Conservation (phyloP, 2,888 invertebrate genomes). For the Drosophila mayaguana region DNA sequence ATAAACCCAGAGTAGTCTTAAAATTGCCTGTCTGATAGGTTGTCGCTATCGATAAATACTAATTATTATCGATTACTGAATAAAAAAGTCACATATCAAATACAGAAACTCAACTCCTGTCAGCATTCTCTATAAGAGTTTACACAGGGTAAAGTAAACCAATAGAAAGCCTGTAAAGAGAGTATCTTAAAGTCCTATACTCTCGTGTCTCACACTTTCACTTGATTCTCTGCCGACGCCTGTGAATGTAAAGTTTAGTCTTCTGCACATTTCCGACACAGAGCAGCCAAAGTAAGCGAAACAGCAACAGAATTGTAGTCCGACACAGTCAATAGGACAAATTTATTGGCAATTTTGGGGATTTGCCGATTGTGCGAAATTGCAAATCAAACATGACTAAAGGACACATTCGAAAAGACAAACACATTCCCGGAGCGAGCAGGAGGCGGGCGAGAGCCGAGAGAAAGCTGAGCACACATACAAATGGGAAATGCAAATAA, state of each 20-base stretch:
- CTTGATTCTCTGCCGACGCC: background rate
- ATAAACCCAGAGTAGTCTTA: too few species aligned
- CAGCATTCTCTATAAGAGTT: too few species aligned
- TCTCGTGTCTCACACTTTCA: background rate
- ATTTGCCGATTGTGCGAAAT: conserved; percentile 76
- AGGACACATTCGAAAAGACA: conserved; percentile 46
- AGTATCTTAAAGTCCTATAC: background rate
- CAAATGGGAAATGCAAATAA: conserved; percentile 70
- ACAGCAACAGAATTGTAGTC: conserved; percentile 65
- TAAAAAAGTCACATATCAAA: too few species aligned
- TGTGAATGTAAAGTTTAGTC: conserved; percentile 18
- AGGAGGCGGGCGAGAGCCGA: background rate
- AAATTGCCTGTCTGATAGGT: too few species aligned
- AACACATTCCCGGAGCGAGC: conserved; percentile 3
- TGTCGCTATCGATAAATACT: too few species aligned
- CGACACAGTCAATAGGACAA: conserved; percentile 73
- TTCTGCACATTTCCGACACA: conserved; percentile 16
- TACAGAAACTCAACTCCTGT: too few species aligned
- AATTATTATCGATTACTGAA: too few species aligned
- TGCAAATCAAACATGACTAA: conserved; percentile 80
- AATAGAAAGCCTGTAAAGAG: background rate
- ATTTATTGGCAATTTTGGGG: conserved; percentile 79
- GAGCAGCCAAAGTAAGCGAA: conserved; percentile 19
- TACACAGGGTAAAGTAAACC: too few species aligned
- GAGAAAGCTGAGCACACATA: conserved; percentile 21